Conservation (phyloP, 2,797 vertebrate species). For the Streptopelia turtur region DNA sequence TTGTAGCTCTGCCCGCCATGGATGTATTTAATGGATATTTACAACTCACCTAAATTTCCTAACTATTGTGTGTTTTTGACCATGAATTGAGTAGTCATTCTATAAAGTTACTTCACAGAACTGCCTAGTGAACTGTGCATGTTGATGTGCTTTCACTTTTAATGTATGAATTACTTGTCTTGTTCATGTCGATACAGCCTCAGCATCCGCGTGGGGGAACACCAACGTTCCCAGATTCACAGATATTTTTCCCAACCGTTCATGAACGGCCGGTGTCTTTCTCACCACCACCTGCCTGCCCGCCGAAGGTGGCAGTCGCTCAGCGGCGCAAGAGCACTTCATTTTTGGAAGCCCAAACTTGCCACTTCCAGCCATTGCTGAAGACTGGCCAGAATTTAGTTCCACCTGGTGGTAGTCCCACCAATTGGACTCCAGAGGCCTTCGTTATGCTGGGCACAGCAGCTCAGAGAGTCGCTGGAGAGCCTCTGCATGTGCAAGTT, state of each 20-base stretch:
- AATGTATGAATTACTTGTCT: constrained; percentile 91
- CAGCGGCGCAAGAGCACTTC: constrained; percentile 98
- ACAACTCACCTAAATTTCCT: constrained; percentile 71
- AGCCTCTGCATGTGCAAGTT: constrained; percentile 84
- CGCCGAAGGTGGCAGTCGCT: constrained; percentile 88
- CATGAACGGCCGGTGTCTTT: constrained; percentile 95
- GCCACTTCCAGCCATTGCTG: constrained; percentile 91
- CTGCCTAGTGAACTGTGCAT: constrained; percentile 77
- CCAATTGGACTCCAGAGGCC: constrained; percentile 80
- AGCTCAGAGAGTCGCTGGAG: constrained; percentile 81
- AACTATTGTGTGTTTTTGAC: constrained; percentile 76
- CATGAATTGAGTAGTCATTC: constrained; percentile 75
- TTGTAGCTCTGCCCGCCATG: constrained; percentile 63
- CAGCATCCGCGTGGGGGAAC: constrained; percentile 92
- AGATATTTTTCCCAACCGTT: constrained; percentile 92
- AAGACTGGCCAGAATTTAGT: constrained; percentile 89
- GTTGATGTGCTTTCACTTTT: constrained; percentile 84
- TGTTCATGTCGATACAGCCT: constrained; percentile 94
- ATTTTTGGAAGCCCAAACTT: constrained; percentile 94
- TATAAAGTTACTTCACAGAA: constrained; percentile 76
- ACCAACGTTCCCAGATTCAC: constrained; percentile 87
- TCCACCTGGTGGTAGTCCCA: constrained; percentile 84
- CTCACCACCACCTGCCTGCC: constrained; percentile 91
- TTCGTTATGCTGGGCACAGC: constrained; percentile 80
- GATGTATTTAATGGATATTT: constrained; percentile 85